Percentiles rank a stretch among this genome's conserved stretches.
Conservation (phyloP, 1,140 invertebrate species). For the Elymnias hypermnestra region DNA sequence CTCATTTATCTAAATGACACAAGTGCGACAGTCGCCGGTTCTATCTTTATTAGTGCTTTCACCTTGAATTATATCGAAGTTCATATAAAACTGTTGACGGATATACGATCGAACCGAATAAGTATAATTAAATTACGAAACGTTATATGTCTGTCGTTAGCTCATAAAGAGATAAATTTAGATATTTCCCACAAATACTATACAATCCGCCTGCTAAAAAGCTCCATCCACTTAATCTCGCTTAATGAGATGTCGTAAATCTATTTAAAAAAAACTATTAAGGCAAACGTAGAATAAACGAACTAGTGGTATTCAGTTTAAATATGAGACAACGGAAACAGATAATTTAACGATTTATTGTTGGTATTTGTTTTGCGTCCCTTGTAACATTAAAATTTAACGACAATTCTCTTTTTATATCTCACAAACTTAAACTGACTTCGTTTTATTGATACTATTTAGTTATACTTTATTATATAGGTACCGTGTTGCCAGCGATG, state of each 20-base stretch:
- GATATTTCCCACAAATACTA: conserved; percentile 1
- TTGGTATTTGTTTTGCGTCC: not conserved
- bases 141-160: conserved; percentile 7
- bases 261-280: conserved; percentile 11
- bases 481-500: too few species aligned
- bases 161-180: conserved; percentile 18
- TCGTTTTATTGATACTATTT: too few species aligned
- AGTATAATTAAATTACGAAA: conserved; percentile 5
- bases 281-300: conserved; percentile 10
- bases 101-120: conserved; percentile 7
- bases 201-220: not conserved
- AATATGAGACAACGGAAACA: not conserved
- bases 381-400: not conserved
- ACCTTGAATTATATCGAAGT: conserved; percentile 7
- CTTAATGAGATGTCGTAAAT: conserved; percentile 5
- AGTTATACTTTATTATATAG: too few species aligned
- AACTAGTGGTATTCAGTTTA: conserved; percentile 5
- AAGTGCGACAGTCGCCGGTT: not conserved
- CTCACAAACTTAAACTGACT: too few species aligned
- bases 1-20: not conserved
- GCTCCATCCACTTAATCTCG: conserved; percentile 5
- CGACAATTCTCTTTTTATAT: too few species aligned
- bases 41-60: not conserved
- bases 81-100: conserved; percentile 7
- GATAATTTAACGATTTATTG: not conserved